These are phyloP conservation scores for Larimichthys polyactis DNA, from an alignment of 2,113 vertebrate genomes.

Conservation along the genomic window DNA sequence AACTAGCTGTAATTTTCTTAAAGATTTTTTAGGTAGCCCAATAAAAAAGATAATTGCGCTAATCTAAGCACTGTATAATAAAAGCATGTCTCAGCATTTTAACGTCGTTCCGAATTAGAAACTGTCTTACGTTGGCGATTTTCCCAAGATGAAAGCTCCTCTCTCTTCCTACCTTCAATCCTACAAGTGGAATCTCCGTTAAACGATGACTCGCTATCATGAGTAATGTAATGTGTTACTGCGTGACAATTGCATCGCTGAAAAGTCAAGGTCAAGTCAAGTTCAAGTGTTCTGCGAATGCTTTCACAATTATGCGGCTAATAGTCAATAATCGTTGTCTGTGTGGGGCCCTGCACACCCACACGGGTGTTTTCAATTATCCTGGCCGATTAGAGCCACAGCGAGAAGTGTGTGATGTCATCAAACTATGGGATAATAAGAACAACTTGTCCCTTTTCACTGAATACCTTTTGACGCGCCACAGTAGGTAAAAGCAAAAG, in stretches of 20 bases:
- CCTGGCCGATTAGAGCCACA: not conserved
- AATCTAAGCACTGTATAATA: not conserved
- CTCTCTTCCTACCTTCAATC: not conserved
- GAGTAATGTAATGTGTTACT: not conserved
- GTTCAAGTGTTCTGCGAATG: not conserved
- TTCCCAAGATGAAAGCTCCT: not conserved
- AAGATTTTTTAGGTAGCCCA: not conserved
- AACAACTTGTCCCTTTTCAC: not conserved
- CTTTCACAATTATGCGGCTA: not conserved
- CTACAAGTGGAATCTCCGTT: not conserved
- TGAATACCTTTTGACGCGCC: not conserved
- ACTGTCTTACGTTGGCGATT: not conserved
- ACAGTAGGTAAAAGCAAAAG: not conserved
- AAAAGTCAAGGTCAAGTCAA: not conserved
- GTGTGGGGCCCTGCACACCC: not conserved
- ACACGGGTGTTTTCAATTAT: not conserved
- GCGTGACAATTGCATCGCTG: not conserved
- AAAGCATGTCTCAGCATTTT: conserved; percentile 6
- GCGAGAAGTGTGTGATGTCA: not conserved
- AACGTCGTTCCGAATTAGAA: not conserved
- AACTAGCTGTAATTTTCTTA: conserved; percentile 19
- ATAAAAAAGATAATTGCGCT: not conserved
- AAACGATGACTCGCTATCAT: not conserved
- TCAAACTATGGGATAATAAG: not conserved
- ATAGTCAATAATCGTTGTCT: not conserved